These are phyloP conservation scores for Teleiodes luculella DNA, from an alignment of 2,888 invertebrate genomes.

Conservation along the genomic window DNA sequence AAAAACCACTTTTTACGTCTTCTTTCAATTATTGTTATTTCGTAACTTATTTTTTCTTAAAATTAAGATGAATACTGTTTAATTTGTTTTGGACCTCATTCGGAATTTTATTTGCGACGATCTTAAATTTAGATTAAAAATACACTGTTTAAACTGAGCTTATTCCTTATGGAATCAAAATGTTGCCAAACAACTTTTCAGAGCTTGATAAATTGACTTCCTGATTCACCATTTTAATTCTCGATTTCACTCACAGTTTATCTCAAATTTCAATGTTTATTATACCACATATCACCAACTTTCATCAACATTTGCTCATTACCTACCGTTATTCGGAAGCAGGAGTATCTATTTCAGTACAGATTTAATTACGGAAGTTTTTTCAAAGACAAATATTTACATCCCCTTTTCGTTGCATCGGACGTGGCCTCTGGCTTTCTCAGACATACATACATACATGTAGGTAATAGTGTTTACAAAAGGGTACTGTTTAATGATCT, in stretches of 20 bases:
- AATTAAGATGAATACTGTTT: no score
- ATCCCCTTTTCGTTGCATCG: conserved; percentile 34
- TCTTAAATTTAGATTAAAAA: no score
- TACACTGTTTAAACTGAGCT: no score
- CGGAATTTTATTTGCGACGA: no score
- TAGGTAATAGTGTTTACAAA: neutral
- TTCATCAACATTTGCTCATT: conserved; percentile 1
- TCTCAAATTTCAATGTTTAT: neutral
- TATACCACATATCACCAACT: neutral
- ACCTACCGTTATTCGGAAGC: neutral
- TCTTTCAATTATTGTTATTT: no score
- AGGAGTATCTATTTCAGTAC: conserved; percentile 15
- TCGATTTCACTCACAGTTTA: neutral
- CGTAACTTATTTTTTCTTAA: no score
- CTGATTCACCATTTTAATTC: neutral
- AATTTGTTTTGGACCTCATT: no score
- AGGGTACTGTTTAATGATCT: neutral
- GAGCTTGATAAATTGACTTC: neutral
- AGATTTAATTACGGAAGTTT: conserved; percentile 53
- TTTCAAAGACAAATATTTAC: conserved; percentile 61
- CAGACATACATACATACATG: no score
- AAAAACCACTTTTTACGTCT: no score
- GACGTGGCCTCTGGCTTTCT: conserved; percentile 28
- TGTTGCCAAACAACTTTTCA: no score
- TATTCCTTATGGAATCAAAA: no score